These are phyloP conservation scores for Alosa alosa DNA, from an alignment of 2,113 vertebrate species.

Conservation along the genomic window DNA sequence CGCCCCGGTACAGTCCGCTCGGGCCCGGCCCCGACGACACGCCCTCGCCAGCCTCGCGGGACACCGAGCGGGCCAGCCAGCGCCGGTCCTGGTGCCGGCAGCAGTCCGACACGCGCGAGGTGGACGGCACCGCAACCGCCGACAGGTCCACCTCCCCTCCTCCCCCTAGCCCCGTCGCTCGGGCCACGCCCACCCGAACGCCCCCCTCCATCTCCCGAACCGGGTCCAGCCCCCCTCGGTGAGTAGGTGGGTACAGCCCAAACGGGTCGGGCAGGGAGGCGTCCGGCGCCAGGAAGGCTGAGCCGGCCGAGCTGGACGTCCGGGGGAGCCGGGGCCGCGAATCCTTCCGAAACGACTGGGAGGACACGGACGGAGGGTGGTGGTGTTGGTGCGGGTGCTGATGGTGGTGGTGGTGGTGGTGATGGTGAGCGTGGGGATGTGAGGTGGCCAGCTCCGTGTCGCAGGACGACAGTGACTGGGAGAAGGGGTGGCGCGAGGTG, in stretches of 20 bases:
- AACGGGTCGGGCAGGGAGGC: conserved; percentile 84
- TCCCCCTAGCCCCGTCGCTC: conserved; percentile 4
- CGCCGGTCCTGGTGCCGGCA: conserved; percentile 62
- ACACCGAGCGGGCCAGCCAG: conserved; percentile 70
- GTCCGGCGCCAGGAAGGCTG: conserved; percentile 83
- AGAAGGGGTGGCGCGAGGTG: conserved; percentile 77
- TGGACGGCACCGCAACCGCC: conserved; percentile 70
- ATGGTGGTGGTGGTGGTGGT: background rate
- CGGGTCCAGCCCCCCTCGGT: conserved; percentile 85
- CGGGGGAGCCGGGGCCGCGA: conserved; percentile 91
- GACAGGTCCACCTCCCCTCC: conserved; percentile 52
- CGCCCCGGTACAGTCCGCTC: conserved; percentile 30
- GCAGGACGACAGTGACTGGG: conserved; percentile 82
- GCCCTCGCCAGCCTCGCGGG: conserved; percentile 68
- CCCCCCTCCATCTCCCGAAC: conserved; percentile 93
- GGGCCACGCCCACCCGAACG: conserved; percentile 76
- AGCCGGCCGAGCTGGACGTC: conserved; percentile 93
- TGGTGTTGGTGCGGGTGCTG: conserved; percentile 65
- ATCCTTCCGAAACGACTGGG: conserved; percentile 92
- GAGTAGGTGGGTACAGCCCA: conserved; percentile 86
- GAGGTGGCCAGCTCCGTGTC: conserved; percentile 83
- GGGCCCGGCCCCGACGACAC: conserved; percentile 67
- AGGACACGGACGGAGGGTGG: conserved; percentile 64
- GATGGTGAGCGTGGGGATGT: conserved; percentile 76
- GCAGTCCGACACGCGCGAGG: conserved; percentile 65